Conservation (phyloP, 2,797 vertebrate species). For the Eutrigla gurnardus region DNA sequence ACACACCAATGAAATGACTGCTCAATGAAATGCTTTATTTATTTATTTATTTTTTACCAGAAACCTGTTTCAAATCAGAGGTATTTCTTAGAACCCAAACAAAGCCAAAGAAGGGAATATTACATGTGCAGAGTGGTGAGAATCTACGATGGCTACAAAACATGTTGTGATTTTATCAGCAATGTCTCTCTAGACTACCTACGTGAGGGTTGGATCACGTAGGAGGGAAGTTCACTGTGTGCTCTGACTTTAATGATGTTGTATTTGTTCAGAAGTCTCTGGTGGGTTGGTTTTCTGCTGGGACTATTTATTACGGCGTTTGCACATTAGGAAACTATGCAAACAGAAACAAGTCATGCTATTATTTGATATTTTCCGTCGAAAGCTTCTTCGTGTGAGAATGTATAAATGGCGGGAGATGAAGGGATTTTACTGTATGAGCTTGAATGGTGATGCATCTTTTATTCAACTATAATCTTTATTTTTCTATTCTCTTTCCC, state of each 20-base stretch:
- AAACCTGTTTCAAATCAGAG: slow-evolving; percentile 18
- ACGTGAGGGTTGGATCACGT: slow-evolving; percentile 53
- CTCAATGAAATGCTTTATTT: slow-evolving; percentile 17
- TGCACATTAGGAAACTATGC: slow-evolving; percentile 52
- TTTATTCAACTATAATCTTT: background rate
- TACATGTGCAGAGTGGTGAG: slow-evolving; percentile 26
- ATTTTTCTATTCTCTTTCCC: slow-evolving; percentile 51
- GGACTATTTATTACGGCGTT: slow-evolving; percentile 29
- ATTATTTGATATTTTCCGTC: background rate
- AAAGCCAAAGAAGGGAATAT: slow-evolving; percentile 59
- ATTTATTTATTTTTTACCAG: slow-evolving; percentile 8
- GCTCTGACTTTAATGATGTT: slow-evolving; percentile 39
- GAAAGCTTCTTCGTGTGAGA: background rate
- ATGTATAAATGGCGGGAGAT: background rate
- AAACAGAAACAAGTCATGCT: background rate
- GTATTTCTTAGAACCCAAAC: slow-evolving; percentile 26
- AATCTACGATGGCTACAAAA: slow-evolving; percentile 36
- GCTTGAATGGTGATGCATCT: slow-evolving; percentile 10
- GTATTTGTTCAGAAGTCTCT: slow-evolving; percentile 52
- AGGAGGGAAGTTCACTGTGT: slow-evolving; percentile 18
- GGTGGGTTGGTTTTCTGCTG: slow-evolving; percentile 44
- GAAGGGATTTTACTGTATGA: background rate
- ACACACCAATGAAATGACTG: slow-evolving; percentile 28
- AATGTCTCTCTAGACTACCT: slow-evolving; percentile 30
- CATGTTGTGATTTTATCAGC: slow-evolving; percentile 40